These are phyloP conservation scores for Gobionotothen gibberifrons DNA, from an alignment of 2,797 vertebrate genomes.

Conservation along the genomic window DNA sequence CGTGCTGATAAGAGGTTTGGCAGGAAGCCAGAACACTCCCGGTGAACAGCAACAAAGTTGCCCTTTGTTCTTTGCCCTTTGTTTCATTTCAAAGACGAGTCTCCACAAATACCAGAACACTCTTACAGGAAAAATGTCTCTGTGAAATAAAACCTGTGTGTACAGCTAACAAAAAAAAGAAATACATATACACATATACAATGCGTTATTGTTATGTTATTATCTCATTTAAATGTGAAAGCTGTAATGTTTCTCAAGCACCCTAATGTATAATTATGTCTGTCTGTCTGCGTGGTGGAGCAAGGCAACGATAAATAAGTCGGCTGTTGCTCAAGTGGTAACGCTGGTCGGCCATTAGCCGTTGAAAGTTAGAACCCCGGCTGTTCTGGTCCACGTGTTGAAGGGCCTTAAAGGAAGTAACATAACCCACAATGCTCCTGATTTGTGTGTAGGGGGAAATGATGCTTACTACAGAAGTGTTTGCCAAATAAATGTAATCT, in stretches of 20 bases:
- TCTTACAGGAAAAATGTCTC: neutral
- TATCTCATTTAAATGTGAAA: neutral
- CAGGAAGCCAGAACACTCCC: slow-evolving; percentile 46
- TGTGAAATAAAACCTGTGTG: neutral
- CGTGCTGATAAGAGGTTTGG: slow-evolving; percentile 59
- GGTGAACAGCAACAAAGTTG: slow-evolving; percentile 44
- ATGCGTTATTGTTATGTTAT: neutral
- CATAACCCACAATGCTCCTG: neutral
- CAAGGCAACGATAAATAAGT: neutral
- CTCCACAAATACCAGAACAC: slow-evolving; percentile 8
- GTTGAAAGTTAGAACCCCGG: neutral
- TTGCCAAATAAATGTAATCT: slow-evolving; percentile 3
- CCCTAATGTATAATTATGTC: neutral
- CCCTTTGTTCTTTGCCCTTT: slow-evolving; percentile 64
- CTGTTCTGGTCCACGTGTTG: neutral
- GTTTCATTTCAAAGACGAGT: slow-evolving; percentile 39
- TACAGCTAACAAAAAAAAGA: neutral
- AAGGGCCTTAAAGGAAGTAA: neutral
- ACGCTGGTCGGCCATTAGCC: neutral
- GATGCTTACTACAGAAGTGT: neutral
- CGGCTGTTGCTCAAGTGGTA: neutral
- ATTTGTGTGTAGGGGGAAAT: neutral
- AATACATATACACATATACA: too few relatives aligned
- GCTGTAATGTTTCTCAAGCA: neutral
- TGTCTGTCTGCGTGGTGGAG: neutral